These are phyloP conservation scores for Mesorhabditis sp. DNA, from an alignment of 2,888 invertebrate species.

Conservation along the genomic window DNA sequence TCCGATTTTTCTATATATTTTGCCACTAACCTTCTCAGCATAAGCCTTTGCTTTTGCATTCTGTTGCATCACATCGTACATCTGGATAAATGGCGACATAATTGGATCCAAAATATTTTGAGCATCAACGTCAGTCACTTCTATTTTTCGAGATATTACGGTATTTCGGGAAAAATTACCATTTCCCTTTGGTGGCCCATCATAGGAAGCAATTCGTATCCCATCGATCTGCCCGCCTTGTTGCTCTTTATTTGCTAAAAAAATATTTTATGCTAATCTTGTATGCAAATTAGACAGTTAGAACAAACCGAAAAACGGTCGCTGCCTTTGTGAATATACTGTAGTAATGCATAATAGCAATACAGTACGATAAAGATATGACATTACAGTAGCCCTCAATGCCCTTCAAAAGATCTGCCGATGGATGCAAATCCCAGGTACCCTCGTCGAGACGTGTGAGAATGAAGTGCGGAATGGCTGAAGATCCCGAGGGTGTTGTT, in stretches of 20 bases:
- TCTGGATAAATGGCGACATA: constrained; percentile 41
- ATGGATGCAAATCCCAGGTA: no score
- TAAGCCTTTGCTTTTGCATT: constrained; percentile 31
- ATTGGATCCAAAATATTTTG: constrained; percentile 42
- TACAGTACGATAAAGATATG: no score
- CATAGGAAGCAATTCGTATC: not conserved
- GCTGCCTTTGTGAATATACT: not conserved
- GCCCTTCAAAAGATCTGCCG: no score
- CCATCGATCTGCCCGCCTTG: not conserved
- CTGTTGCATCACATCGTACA: constrained; percentile 42
- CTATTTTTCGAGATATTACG: not conserved
- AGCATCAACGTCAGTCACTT: constrained; percentile 35
- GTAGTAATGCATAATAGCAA: no score
- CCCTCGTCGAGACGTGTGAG: no score
- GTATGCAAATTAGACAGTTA: not conserved
- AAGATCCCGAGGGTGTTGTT: no score
- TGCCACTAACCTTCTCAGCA: constrained; percentile 22
- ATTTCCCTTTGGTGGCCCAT: constrained; percentile 4
- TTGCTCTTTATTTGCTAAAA: not conserved
- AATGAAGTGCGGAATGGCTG: no score
- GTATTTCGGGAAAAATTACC: not conserved
- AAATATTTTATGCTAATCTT: not conserved
- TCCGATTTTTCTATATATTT: not conserved
- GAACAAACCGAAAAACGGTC: constrained; percentile 1
- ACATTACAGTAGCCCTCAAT: no score